Evolutionary conservation across 2,797 vertebrate genomes (phyloP), one percentile per base, ranked within the genome.

Genomic region (Pangasius larnaudii): DNA sequence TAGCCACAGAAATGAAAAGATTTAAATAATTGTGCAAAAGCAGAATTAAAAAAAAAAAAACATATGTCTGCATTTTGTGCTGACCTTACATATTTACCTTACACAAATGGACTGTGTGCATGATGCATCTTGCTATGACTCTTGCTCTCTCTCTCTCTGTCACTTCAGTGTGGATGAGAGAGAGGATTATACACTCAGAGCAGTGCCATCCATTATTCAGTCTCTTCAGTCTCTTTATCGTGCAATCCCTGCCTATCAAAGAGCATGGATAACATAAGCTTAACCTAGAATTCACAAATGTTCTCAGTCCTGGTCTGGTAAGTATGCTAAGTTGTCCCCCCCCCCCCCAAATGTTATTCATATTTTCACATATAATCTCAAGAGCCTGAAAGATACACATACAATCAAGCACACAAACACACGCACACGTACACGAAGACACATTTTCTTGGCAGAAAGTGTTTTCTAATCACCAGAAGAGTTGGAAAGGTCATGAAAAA

Each of bases 401-500:
- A 77, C 46, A 59, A 67, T 78, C 80, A 84, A 8, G 18, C 67
- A 75, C 18, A n/a, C 33, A 67, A 39, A 78, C 83, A 72, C 82
- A 74, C 14, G 63, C 30, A 84, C 5, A 49, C 18, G 19, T 9
- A 49, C 39, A 39, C 49, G 30, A 84, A 42, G 11, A 46, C 27
- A 14, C 27, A 67, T 81, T 89, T 83, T 65, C 11, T 30, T 78
- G 13, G 10, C 59, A 56, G 56, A 84, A 39, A 53, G 39, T 81
- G 46, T 74, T 81, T 36, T 86, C 72, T 84, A 89, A 87, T 89
- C 85, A 85, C 61, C 81, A 80, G 46, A 86, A 91, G 49, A 67
- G 77, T 56, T 86, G 49, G 56, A 91, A 89, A 88, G 87, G 87
- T 89, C 90, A 91, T 39, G 63, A 67, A 84, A 86, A 81, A 88